Percentiles rank a stretch among this genome's conserved stretches.
Conservation (phyloP, 1,140 invertebrate species). For the Himalopsyche phryganea region DNA sequence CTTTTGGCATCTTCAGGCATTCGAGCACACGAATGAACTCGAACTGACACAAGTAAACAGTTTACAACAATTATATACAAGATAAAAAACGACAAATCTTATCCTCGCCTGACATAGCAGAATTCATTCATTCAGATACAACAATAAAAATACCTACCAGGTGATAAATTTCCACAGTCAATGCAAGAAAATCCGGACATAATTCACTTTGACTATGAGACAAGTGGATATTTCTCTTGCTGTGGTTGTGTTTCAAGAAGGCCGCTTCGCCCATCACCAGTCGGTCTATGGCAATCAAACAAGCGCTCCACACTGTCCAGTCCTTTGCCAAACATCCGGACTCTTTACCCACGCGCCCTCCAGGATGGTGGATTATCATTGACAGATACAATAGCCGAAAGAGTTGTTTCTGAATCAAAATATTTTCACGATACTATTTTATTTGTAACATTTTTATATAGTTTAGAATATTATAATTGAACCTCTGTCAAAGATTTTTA, state of each 20-base stretch:
- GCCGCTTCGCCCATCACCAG: slow-evolving; percentile 16
- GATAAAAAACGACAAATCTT: too few species aligned
- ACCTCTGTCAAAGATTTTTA: too few species aligned
- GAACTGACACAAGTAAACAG: too few species aligned
- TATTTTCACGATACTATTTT: too few species aligned
- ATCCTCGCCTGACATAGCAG: too few species aligned
- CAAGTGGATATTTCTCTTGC: slow-evolving; percentile 6
- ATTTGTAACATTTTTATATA: too few species aligned
- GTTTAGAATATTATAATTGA: too few species aligned
- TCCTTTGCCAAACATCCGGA: slow-evolving; percentile 21
- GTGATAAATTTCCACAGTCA: slow-evolving; percentile 22
- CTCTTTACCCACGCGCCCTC: slow-evolving; percentile 5
- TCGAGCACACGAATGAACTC: too few species aligned
- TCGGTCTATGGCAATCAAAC: slow-evolving; percentile 13
- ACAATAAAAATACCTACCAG: too few species aligned
- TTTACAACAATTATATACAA: too few species aligned
- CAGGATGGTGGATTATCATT: slow-evolving; percentile 26
- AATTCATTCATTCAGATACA: too few species aligned
- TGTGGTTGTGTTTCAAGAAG: slow-evolving; percentile 4
- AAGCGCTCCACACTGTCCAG: slow-evolving; percentile 16
- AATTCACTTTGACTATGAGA: not conserved
- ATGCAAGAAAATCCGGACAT: slow-evolving; percentile 15
- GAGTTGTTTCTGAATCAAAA: slow-evolving; percentile 21
- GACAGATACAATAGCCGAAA: slow-evolving; percentile 24
- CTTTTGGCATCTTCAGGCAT: too few species aligned